Evolutionary conservation across 2,113 vertebrate species (phyloP).

Genomic region (Coregonus clupeaformis): DNA sequence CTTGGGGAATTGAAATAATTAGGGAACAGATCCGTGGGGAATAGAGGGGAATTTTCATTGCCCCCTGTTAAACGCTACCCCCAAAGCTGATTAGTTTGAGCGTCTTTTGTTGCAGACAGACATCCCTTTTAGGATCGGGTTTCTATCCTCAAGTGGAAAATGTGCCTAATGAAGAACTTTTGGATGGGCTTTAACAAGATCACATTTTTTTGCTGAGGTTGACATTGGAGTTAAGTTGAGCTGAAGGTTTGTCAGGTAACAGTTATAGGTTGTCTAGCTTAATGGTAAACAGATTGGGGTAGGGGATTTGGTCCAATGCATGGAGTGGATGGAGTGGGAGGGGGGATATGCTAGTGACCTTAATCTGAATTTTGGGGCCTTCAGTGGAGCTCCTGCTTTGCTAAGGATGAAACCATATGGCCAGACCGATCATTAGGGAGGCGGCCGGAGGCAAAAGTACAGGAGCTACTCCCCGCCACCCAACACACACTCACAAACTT

Average conservation of each 20-base stretch:
- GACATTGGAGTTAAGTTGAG: not conserved
- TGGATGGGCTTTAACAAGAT: conserved; percentile 57
- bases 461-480: conserved; percentile 46
- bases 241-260: not conserved
- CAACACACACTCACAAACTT: conserved; percentile 39
- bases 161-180: conserved; percentile 54
- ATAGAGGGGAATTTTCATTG: conserved; percentile 15
- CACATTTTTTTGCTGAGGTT: conserved; percentile 22
- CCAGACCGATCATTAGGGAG: conserved; percentile 70
- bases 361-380: conserved; percentile 1
- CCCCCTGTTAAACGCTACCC: conserved; percentile 42
- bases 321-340: not conserved
- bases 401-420: conserved; percentile 71
- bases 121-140: conserved; percentile 57
- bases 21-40: conserved; percentile 25
- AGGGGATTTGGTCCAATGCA: too few species aligned
- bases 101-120: conserved; percentile 56
- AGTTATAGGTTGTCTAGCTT: not conserved
- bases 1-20: conserved; percentile 47
- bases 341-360: not conserved
- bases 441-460: conserved; percentile 64
- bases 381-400: not conserved
- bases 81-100: conserved; percentile 63
- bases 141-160: conserved; percentile 61
- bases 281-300: not conserved